A percentile compares a stretch with the other conserved stretches of the same genome.
Conservation (phyloP, 2,888 invertebrate species). For the Nudaria mundana region DNA sequence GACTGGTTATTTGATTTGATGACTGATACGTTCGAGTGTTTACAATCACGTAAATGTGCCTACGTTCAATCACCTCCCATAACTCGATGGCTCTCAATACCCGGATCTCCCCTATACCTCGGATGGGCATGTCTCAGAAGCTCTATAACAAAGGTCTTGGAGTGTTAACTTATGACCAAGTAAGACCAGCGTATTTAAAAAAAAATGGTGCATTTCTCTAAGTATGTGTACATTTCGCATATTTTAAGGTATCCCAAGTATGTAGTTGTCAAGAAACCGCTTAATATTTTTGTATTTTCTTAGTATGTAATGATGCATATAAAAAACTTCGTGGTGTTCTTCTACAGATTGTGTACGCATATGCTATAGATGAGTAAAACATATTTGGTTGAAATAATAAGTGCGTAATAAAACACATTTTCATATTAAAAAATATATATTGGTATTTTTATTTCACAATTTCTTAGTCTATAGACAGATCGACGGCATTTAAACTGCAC, state of each 20-base stretch:
- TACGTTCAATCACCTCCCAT: no score
- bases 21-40: no score
- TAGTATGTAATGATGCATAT: slow-evolving; percentile 71
- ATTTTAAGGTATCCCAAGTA: slow-evolving; percentile 57
- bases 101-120: no score
- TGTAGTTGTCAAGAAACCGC: slow-evolving; percentile 70
- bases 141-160: slow-evolving; percentile 52
- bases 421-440: slow-evolving; percentile 55
- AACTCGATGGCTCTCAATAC: no score
- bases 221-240: slow-evolving; percentile 47
- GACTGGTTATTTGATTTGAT: no score
- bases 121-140: slow-evolving; percentile 25
- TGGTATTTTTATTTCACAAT: slow-evolving; percentile 38
- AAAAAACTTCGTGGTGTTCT: slow-evolving; percentile 64
- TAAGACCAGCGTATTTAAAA: slow-evolving; percentile 47
- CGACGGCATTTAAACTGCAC: no score
- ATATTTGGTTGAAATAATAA: slow-evolving; percentile 81
- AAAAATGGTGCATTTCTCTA: slow-evolving; percentile 66
- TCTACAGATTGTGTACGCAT: slow-evolving; percentile 75
- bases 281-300: slow-evolving; percentile 81
- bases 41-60: no score
- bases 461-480: no score
- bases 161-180: slow-evolving; percentile 66
- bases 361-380: slow-evolving; percentile 77
- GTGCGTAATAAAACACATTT: slow-evolving; percentile 81